phyloP scores from a whole-genome alignment of 2,113 vertebrate species.

The Eptesicus fuscus region DNA sequence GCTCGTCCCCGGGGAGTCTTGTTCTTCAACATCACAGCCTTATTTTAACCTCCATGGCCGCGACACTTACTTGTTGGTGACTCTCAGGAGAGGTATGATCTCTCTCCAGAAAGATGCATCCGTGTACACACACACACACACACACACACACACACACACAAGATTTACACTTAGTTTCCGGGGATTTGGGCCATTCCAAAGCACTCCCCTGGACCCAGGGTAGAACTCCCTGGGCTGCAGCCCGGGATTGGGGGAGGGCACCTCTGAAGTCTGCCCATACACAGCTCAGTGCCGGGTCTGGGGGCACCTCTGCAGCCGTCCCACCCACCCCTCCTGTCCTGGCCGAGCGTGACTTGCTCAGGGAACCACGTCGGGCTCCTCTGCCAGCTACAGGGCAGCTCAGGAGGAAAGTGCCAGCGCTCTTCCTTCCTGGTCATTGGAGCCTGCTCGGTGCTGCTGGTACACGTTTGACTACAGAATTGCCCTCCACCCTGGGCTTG shows the following conservation, averaged over 20 bases:
- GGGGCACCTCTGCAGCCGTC: not conserved
- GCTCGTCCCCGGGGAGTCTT: not conserved
- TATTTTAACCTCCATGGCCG: not conserved
- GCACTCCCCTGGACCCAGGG: not conserved
- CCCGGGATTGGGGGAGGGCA: accelerated
- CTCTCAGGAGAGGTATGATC: not conserved
- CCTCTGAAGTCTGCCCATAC: not conserved
- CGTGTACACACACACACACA: too few species aligned
- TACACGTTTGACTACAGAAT: not conserved
- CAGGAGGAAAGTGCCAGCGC: not conserved
- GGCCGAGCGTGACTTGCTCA: too few species aligned
- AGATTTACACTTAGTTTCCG: accelerated
- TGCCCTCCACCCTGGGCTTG: too few species aligned
- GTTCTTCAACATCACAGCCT: not conserved
- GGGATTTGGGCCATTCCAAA: not conserved
- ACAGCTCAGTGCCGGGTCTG: not conserved
- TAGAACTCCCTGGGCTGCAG: not conserved
- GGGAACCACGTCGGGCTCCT: not conserved
- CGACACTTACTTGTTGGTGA: not conserved
- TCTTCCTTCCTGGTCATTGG: not conserved
- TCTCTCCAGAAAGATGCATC: not conserved
- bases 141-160: too few species aligned
- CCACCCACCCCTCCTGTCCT: accelerated
- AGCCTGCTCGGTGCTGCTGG: not conserved
- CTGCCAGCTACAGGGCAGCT: not conserved